phyloP scores from a whole-genome alignment of 2,797 vertebrate genomes.

The Heliangelus exortis region DNA sequence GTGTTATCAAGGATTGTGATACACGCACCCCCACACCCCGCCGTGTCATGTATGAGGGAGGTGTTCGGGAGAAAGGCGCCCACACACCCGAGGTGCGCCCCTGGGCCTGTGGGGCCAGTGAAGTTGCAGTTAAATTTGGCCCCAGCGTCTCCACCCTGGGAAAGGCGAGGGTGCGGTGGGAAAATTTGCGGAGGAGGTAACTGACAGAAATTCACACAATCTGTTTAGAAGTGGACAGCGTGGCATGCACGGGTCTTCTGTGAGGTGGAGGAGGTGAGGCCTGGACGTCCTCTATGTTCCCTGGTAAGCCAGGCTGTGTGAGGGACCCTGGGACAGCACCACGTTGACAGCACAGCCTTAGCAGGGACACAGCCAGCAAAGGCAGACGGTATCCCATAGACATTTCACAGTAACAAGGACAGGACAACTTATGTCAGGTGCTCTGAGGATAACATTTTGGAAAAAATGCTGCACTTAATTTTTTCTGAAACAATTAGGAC shows the following conservation, averaged over 20 bases:
- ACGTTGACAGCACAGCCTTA: accelerated
- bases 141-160: accelerated
- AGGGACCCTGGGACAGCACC: accelerated
- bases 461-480: not conserved
- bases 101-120: accelerated
- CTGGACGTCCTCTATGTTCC: accelerated
- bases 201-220: accelerated
- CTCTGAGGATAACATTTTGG: not conserved
- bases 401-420: accelerated
- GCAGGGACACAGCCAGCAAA: accelerated
- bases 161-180: accelerated
- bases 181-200: not conserved
- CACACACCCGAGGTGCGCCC: accelerated
- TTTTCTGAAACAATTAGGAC: not conserved
- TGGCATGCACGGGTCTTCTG: accelerated
- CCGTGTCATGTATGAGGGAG: not conserved
- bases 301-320: not conserved
- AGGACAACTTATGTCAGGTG: not conserved
- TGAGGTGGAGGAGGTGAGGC: not conserved
- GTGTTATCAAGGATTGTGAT: not conserved
- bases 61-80: no score
- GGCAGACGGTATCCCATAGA: not conserved
- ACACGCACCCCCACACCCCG: no score
- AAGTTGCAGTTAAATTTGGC: no score
- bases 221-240: accelerated